These are phyloP conservation scores for Neoaliturus tenellus DNA, from an alignment of 2,888 invertebrate genomes.

Conservation along the genomic window DNA sequence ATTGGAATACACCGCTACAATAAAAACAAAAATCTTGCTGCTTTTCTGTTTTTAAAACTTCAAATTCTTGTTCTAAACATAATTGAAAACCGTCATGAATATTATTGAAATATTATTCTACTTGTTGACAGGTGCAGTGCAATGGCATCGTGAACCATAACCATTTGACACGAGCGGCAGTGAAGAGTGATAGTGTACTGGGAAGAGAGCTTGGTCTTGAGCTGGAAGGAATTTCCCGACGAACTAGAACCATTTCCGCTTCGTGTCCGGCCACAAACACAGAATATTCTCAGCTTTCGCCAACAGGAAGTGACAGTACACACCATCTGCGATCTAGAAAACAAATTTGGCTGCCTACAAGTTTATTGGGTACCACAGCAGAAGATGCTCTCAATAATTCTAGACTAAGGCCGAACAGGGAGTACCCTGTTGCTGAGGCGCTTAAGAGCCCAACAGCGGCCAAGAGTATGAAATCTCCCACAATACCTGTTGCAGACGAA, in stretches of 20 bases:
- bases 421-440: conserved; percentile 29
- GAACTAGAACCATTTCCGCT: conserved; percentile 53
- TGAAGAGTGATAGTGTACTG: conserved; percentile 59
- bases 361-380: conserved; percentile 71
- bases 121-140: conserved; percentile 63
- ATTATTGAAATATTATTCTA: too few species aligned
- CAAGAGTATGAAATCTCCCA: conserved; percentile 31
- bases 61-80: too few species aligned
- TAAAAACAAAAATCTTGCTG: too few species aligned
- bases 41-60: too few species aligned
- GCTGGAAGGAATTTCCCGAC: conserved; percentile 15
- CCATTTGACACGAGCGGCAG: conserved; percentile 55
- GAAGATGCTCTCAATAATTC: conserved; percentile 68
- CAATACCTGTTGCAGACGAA: not conserved
- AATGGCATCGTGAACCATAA: conserved; percentile 64
- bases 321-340: conserved; percentile 61
- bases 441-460: conserved; percentile 15
- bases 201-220: conserved; percentile 3
- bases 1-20: too few species aligned
- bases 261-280: conserved; percentile 60
- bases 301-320: conserved; percentile 60
- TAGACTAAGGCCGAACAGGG: conserved; percentile 30
- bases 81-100: too few species aligned
- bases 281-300: conserved; percentile 61
- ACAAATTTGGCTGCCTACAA: conserved; percentile 67